Conservation (phyloP, 2,113 vertebrate genomes). For the Tachysurus vachellii region DNA sequence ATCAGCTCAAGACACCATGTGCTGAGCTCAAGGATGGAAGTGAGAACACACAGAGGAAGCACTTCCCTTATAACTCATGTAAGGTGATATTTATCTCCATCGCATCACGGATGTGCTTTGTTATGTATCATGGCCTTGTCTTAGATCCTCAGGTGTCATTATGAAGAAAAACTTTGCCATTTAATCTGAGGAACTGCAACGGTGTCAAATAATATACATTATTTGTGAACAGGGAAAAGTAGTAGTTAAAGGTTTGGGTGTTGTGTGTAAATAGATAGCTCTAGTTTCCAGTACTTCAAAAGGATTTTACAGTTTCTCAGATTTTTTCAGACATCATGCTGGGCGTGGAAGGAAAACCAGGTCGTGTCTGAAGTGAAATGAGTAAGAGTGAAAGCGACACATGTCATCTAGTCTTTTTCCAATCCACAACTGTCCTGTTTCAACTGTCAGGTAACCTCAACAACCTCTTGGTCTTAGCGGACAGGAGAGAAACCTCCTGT, state of each 20-base stretch:
- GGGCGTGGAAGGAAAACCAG: constrained; percentile 29
- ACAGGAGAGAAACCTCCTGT: neutral
- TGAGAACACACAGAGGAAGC: neutral
- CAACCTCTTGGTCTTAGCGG: neutral
- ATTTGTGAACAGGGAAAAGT: constrained; percentile 6
- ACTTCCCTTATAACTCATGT: constrained; percentile 4
- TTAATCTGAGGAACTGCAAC: constrained; percentile 10
- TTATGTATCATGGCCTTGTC: neutral
- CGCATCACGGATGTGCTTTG: constrained; percentile 16
- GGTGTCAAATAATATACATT: constrained; percentile 17
- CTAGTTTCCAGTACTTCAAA: neutral
- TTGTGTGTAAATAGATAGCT: neutral
- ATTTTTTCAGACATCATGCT: neutral
- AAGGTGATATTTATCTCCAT: constrained; percentile 37
- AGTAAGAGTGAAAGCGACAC: neutral
- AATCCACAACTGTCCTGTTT: neutral
- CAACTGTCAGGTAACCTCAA: neutral
- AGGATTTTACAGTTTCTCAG: constrained; percentile 15
- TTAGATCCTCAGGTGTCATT: constrained; percentile 9
- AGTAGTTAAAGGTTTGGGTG: constrained; percentile 15
- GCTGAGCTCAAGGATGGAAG: constrained; percentile 22
- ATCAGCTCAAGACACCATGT: constrained; percentile 34
- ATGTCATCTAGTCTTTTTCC: neutral
- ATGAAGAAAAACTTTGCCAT: neutral
- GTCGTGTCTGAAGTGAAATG: neutral